Evolutionary conservation across 1,140 invertebrate genomes (phyloP), one percentile per base, ranked within the genome.

Genomic region (Lepidostoma basale): DNA sequence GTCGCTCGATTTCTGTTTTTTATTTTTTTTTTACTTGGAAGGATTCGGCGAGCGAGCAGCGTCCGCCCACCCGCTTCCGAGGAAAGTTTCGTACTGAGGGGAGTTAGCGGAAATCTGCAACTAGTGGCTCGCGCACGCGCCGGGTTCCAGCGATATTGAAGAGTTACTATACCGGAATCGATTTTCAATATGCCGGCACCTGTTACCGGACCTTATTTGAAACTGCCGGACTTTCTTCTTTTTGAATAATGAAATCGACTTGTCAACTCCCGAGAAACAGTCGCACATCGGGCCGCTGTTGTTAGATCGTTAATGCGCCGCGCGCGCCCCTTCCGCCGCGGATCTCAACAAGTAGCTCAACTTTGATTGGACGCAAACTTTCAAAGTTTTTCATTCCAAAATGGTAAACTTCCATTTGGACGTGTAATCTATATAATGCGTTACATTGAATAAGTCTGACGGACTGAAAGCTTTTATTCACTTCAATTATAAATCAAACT

Each of bases 171-270:
- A 26, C 26, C 33, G 23, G 39, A 54, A 71, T 71, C 69, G 69
- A 71, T 71, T 67, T 67, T 71, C 69, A 71, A 71, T 71, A 71
- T 42, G 69, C 65, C 69, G 69, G 67, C 69, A 71, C 69, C 69
- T 71, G 69, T 71, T 71, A 71, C 69, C 63, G 59, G 62, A 70
- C 49, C 54, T 36, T 36, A 62, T 60, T 47, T 18, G 54, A 52
- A 39, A 58, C n/a, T 36, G 54, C 30, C 54, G 54, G 49, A 56
- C 56, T 42, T 62, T 58, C 33, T 58, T 58, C 54, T 58, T 59
- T 30, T 23, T 59, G 39, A 33, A 28, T 26, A 33, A 56, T 58
- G 49, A 30, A 54, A 22, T 39, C 18, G 30, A 30, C 28, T 36
- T 33, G 22, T 39, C 47, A 66, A 25, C 49, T n/a, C 44, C 22